phyloP scores from a whole-genome alignment of 2,797 vertebrate genomes.

The Falco berigora region DNA sequence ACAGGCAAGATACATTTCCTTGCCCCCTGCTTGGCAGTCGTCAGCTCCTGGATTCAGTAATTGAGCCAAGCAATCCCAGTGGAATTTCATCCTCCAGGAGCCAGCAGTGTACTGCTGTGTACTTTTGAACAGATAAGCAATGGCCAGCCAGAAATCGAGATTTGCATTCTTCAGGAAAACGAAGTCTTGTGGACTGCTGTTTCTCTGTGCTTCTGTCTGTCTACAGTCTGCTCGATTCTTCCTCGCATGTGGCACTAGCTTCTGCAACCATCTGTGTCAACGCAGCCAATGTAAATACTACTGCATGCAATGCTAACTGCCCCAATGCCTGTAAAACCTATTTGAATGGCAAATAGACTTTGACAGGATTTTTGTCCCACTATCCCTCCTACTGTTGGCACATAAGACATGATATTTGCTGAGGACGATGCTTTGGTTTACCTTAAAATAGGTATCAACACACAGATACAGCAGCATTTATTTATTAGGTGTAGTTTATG shows the following conservation, averaged over 20 bases:
- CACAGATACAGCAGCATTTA: not conserved
- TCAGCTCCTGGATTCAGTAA: not conserved
- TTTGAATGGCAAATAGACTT: not conserved
- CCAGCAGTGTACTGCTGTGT: not conserved
- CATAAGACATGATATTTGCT: accelerated
- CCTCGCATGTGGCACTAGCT: not conserved
- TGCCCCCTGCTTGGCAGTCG: not conserved
- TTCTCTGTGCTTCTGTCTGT: not conserved
- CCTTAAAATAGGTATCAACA: not conserved
- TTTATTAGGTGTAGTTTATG: not conserved
- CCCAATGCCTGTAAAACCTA: not conserved
- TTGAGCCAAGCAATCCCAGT: not conserved
- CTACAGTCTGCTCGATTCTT: not conserved
- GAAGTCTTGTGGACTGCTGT: not conserved
- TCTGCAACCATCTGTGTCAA: accelerated
- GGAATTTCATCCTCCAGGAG: not conserved
- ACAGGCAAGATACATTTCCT: constrained; percentile 6
- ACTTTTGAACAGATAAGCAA: not conserved
- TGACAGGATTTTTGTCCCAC: not conserved
- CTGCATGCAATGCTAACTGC: not conserved
- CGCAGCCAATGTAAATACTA: not conserved
- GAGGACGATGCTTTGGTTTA: not conserved
- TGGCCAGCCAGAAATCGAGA: not conserved
- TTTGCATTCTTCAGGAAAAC: not conserved
- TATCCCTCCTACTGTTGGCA: not conserved